These are phyloP conservation scores for Antigone vipio DNA, from an alignment of 2,113 vertebrate species.

Conservation along the genomic window DNA sequence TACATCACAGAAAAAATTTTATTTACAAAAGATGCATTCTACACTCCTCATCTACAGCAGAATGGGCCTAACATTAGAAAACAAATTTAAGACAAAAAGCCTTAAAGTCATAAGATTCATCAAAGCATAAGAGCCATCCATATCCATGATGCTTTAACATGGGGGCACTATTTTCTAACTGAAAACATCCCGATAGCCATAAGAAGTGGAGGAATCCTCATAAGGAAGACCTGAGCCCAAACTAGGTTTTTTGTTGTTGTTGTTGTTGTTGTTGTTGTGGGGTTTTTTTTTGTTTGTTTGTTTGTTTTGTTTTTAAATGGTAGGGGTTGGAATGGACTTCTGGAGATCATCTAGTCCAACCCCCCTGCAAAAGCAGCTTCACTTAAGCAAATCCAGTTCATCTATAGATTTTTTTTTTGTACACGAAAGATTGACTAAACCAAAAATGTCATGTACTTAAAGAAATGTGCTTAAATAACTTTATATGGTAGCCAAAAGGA, in stretches of 20 bases:
- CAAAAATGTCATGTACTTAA: neutral
- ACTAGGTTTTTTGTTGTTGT: neutral
- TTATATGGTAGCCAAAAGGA: neutral
- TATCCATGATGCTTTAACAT: neutral
- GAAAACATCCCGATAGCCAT: neutral
- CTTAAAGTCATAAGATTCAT: neutral
- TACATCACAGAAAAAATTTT: neutral
- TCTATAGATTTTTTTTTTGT: neutral
- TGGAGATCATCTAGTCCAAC: too few species aligned
- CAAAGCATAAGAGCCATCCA: neutral
- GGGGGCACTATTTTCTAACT: neutral
- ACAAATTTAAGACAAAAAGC: neutral
- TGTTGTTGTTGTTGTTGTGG: too few species aligned
- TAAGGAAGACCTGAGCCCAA: neutral
- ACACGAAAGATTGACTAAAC: neutral
- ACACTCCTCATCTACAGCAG: neutral
- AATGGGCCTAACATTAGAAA: neutral
- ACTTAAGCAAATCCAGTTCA: neutral
- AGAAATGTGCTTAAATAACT: neutral
- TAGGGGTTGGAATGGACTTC: too few species aligned
- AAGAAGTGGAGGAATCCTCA: neutral
- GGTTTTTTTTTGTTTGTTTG: too few species aligned
- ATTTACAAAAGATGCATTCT: neutral
- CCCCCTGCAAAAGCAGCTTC: too few species aligned
- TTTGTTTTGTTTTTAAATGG: too few species aligned